A percentile compares a stretch with the other conserved stretches of the same genome.
These are phyloP conservation scores for Clupea harengus DNA, from an alignment of 2,113 vertebrate species.

Conservation along the genomic window DNA sequence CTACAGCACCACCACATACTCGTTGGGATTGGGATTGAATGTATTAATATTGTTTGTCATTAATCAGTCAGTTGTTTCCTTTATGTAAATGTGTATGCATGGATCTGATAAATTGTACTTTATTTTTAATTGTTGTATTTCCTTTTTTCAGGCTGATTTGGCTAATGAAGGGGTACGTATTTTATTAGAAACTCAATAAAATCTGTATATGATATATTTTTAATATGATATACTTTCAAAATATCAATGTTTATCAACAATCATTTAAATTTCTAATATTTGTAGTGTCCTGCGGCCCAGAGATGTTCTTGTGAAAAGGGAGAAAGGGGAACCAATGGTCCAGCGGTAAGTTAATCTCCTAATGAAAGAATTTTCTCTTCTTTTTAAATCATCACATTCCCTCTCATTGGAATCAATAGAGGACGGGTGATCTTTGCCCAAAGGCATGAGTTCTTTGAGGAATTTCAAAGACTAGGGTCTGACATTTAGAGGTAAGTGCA, in stretches of 20 bases:
- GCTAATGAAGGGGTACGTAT: conserved; percentile 80
- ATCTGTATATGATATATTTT: not conserved
- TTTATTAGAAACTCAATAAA: not conserved
- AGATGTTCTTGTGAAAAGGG: conserved; percentile 85
- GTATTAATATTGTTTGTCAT: conserved; percentile 19
- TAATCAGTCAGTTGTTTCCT: not conserved
- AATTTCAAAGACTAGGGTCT: conserved; percentile 28
- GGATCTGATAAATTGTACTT: not conserved
- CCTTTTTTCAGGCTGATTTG: conserved; percentile 67
- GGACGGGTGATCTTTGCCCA: conserved; percentile 1
- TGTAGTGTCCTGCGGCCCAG: conserved; percentile 78
- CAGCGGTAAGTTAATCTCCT: conserved; percentile 76
- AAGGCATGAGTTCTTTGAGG: not conserved
- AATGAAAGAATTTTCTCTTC: not conserved
- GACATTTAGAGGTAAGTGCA: conserved; percentile 32
- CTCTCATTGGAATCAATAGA: not conserved
- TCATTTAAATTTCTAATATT: conserved; percentile 39
- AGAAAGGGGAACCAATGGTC: conserved; percentile 78
- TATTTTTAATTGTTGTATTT: conserved; percentile 27
- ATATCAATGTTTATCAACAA: not conserved
- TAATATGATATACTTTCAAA: not conserved
- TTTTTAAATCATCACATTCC: not conserved
- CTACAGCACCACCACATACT: not conserved
- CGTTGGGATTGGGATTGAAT: not conserved
- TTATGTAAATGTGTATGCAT: not conserved